Evolutionary conservation across 2,888 invertebrate genomes (phyloP), one percentile per base, ranked within the genome.

Genomic region (Pantelozetes paolii): DNA sequence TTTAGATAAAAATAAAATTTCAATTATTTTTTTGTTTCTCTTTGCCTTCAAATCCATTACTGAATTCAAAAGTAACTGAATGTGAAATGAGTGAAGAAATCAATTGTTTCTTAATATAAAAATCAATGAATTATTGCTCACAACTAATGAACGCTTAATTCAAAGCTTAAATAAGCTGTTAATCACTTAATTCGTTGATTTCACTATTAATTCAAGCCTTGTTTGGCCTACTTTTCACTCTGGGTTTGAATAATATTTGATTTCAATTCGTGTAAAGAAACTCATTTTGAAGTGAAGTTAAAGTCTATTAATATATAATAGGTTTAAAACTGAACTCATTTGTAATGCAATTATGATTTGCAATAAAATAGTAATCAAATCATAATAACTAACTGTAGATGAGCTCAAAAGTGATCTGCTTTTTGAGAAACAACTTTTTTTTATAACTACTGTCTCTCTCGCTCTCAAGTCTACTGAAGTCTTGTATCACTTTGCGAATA

Each of bases 171-270:
- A 57, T 57, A 57, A 57, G 28, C 3, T 57, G 54, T 23, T 54
- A 54, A 54, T 23, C 20, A 50, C 20, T n/a, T 50, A 13, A 50
- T 18, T 57, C 30, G n/a, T 1, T 28, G 30, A 13, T 57, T 57
- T 57, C 57, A 57, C 26, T 57, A 57, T 57, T 57, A 57, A 57
- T 57, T 57, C 57, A 28, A 57, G 26, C 28, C 26, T 15, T 57
- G 2, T 57, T 57, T 57, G 57, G 9, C 57, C 57, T 20, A 57
- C 26, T 57, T 57, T 57, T 57, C 30, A 28, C 11, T 28, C n/a
- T n/a, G n/a, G n/a, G n/a, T n/a, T n/a, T 57, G 11, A 28, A 57
- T 57, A 57, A 11, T 18, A 57, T 26, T 30, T 57, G 13, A 8
- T 57, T 6, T 13, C 11, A 57, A 57, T n/a, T 28, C 6, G 57